A percentile compares a stretch with the other conserved stretches of the same genome.
Evolutionary conservation across 2,888 invertebrate species (phyloP).

Genomic region (Phorcus lineatus): DNA sequence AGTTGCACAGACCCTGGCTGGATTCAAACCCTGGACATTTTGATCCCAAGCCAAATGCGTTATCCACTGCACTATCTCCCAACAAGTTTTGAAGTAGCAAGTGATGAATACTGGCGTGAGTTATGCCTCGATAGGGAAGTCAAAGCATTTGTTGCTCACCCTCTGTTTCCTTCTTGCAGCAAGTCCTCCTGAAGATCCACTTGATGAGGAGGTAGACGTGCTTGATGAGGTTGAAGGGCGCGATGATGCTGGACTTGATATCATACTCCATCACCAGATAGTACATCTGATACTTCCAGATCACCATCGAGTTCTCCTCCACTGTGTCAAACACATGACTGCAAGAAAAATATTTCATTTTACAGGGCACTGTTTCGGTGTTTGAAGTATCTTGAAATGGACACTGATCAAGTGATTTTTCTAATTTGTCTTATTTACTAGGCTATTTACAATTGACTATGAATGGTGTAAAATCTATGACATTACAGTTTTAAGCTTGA

Average conservation of each 20-base stretch:
- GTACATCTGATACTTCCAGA: conserved; percentile 77
- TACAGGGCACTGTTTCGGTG: too few relatives aligned
- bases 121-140: background rate
- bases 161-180: conserved; percentile 43
- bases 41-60: too few relatives aligned
- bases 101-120: too few relatives aligned
- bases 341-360: conserved; percentile 38
- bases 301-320: conserved; percentile 74
- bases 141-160: background rate
- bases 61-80: too few relatives aligned
- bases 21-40: too few relatives aligned
- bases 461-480: too few relatives aligned
- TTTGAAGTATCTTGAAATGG: background rate
- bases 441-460: too few relatives aligned
- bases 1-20: too few relatives aligned
- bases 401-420: background rate
- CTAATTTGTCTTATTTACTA: background rate
- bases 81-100: too few relatives aligned
- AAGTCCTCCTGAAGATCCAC: conserved; percentile 51
- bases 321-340: conserved; percentile 76
- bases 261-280: conserved; percentile 75
- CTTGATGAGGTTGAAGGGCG: conserved; percentile 74
- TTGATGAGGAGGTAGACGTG: conserved; percentile 51
- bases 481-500: too few relatives aligned
- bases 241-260: conserved; percentile 71